Evolutionary conservation across 2,113 vertebrate species (phyloP).

Genomic region (Uria aalge): DNA sequence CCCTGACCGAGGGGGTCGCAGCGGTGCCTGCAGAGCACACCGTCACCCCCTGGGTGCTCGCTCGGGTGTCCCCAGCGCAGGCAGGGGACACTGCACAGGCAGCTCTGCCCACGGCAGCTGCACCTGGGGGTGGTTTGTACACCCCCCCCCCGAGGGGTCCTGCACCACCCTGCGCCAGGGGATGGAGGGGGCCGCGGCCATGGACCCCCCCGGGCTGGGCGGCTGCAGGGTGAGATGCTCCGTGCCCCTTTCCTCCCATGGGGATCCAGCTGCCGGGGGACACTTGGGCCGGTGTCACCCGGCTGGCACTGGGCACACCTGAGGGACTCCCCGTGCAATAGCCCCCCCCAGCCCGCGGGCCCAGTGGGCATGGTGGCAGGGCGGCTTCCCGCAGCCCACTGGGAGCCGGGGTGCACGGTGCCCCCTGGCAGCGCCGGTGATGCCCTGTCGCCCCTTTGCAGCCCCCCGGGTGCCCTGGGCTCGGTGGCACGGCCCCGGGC

Average conservation of each 20-base stretch:
- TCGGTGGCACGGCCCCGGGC: rapidly evolving
- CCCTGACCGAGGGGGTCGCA: neutral
- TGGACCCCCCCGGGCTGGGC: neutral
- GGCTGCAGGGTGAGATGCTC: neutral
- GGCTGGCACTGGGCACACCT: rapidly evolving
- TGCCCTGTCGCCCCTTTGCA: neutral
- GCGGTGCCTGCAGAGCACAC: neutral
- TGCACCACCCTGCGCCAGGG: neutral
- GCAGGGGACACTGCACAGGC: neutral
- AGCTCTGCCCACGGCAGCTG: neutral
- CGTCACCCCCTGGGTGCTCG: neutral
- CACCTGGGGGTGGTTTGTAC: neutral
- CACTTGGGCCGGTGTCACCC: rapidly evolving
- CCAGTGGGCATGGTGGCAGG: neutral
- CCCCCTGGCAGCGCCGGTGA: too few species aligned
- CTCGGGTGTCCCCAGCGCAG: rapidly evolving
- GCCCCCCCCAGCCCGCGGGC: neutral
- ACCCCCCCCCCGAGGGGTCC: rapidly evolving
- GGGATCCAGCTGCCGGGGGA: neutral
- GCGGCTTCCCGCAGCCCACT: too few species aligned
- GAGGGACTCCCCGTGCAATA: neutral
- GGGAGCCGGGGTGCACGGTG: rapidly evolving
- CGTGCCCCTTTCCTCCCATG: neutral
- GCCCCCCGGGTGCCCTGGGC: neutral
- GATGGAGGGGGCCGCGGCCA: neutral